Conservation (phyloP, 2,797 vertebrate species). For the Pseudomugil tenellus region DNA sequence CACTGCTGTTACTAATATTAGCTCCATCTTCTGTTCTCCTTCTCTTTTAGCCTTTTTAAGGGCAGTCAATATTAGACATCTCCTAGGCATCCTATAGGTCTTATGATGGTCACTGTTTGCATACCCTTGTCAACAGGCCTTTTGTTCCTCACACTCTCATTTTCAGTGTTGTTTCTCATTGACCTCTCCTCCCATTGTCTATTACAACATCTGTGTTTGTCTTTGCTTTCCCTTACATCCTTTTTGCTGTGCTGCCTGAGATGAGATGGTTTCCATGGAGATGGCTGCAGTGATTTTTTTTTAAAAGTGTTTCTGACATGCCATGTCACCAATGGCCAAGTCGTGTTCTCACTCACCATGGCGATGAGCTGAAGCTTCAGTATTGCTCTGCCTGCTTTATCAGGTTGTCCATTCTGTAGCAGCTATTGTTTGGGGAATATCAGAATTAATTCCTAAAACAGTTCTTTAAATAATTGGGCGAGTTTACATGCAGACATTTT, state of each 20-base stretch:
- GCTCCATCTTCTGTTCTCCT: conserved; percentile 45
- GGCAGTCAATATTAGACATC: conserved; percentile 77
- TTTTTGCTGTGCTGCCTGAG: conserved; percentile 41
- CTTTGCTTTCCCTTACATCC: conserved; percentile 61
- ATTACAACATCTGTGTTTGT: conserved; percentile 47
- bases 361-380: conserved; percentile 21
- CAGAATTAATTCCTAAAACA: not conserved
- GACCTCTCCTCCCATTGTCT: conserved; percentile 24
- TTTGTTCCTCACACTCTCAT: conserved; percentile 58
- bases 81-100: conserved; percentile 63
- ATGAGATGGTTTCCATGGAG: conserved; percentile 57
- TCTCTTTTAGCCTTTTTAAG: conserved; percentile 23
- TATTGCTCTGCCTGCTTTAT: not conserved
- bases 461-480: no score
- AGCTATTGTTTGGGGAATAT: not conserved
- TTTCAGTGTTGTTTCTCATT: conserved; percentile 54
- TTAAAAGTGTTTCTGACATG: conserved; percentile 35
- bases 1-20: conserved; percentile 66
- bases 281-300: conserved; percentile 35
- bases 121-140: conserved; percentile 30
- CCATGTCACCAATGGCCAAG: conserved; percentile 27
- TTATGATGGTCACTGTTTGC: conserved; percentile 59
- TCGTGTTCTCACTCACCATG: conserved; percentile 47
- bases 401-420: not conserved
- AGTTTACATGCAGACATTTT: no score